Evolutionary conservation across 1,140 invertebrate genomes (phyloP).

Genomic region (Zaprionus camerounensis): DNA sequence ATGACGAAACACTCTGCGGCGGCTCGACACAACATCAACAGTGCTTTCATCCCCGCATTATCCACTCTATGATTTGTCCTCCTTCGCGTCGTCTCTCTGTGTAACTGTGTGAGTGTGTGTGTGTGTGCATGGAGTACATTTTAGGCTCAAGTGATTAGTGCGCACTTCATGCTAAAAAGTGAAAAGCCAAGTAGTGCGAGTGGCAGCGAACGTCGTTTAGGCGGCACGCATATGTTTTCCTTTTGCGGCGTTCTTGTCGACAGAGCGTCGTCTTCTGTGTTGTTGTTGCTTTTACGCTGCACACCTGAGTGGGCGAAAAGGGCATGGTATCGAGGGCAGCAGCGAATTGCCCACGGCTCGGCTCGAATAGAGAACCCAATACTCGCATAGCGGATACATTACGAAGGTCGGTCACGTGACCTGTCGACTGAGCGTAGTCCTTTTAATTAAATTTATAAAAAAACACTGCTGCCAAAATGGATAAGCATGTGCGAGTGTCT

Average conservation of each 20-base stretch:
- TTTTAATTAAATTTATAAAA: slow-evolving; percentile 84
- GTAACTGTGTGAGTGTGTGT: slow-evolving; percentile 2
- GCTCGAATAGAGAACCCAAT: slow-evolving; percentile 45
- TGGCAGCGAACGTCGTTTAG: slow-evolving; percentile 75
- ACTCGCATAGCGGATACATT: slow-evolving; percentile 78
- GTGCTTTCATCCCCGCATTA: slow-evolving; percentile 11
- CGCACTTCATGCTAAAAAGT: slow-evolving; percentile 81
- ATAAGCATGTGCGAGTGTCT: slow-evolving; percentile 63
- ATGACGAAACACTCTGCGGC: slow-evolving; percentile 61
- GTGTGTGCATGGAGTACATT: slow-evolving; percentile 54
- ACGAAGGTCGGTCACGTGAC: slow-evolving; percentile 75
- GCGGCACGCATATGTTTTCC: slow-evolving; percentile 80
- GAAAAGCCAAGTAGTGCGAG: slow-evolving; percentile 83
- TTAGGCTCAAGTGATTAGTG: slow-evolving; percentile 66
- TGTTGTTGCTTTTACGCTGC: slow-evolving; percentile 45
- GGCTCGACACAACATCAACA: slow-evolving; percentile 33
- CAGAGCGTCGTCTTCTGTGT: slow-evolving; percentile 54
- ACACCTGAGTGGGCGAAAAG: slow-evolving; percentile 74
- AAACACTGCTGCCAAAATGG: slow-evolving; percentile 59
- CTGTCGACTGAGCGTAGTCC: slow-evolving; percentile 54
- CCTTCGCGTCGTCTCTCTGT: not conserved
- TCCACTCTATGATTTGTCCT: slow-evolving; percentile 21
- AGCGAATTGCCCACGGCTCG: slow-evolving; percentile 42
- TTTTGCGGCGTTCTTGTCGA: slow-evolving; percentile 40
- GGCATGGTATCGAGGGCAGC: slow-evolving; percentile 46